Conservation (phyloP, 30 jellyfish, hydroid and myxozoan species). For the Rhopilema esculentum region DNA sequence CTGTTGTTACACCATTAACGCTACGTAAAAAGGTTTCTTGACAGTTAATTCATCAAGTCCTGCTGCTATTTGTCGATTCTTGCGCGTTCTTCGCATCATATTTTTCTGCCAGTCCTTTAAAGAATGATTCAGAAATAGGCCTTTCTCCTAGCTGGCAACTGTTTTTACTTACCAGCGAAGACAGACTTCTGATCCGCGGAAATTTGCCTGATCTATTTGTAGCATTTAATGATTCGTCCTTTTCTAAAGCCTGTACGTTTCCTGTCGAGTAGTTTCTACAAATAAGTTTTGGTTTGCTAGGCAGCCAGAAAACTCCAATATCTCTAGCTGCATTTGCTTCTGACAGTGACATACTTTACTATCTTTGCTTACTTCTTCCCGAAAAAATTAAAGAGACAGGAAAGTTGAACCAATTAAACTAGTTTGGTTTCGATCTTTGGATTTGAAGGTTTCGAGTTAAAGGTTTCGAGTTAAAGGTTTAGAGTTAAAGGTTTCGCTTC, state of each 20-base stretch:
- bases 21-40: no score
- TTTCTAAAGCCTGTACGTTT: constrained; percentile 23
- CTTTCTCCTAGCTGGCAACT: background rate
- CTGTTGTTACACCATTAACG: no score
- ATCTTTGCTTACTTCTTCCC: no score
- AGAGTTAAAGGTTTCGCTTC: no score
- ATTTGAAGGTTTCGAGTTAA: no score
- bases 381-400: no score
- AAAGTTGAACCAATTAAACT: no score
- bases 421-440: no score
- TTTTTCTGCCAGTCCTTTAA: constrained; percentile 17
- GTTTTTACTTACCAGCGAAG: background rate
- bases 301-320: constrained; percentile 60
- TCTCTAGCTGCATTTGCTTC: background rate
- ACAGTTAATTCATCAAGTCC: no score
- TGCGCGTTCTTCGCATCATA: constrained; percentile 21
- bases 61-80: no score
- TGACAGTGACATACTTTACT: background rate
- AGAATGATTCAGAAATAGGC: constrained; percentile 16
- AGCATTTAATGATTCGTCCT: background rate
- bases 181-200: background rate
- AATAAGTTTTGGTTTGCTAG: constrained; percentile 46
- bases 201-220: background rate
- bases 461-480: no score
- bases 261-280: constrained; percentile 48